These are phyloP conservation scores for Cryptophagus acutangulus DNA, from an alignment of 2,888 invertebrate genomes.

Conservation along the genomic window DNA sequence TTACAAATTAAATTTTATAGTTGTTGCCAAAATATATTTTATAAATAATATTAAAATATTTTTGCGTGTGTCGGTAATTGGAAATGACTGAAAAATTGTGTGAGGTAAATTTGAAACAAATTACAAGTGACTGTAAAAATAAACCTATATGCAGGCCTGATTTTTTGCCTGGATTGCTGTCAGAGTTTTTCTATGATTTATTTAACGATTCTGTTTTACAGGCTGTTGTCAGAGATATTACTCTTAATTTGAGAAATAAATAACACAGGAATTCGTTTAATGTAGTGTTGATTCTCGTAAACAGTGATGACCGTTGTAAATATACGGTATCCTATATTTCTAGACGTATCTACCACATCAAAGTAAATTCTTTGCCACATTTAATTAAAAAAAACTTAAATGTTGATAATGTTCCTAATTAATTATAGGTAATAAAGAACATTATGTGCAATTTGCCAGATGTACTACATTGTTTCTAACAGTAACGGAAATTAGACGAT, in stretches of 20 bases:
- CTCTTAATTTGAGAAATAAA: conserved; percentile 37
- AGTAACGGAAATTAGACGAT: conserved; percentile 14
- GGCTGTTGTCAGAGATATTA: conserved; percentile 29
- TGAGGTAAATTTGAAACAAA: too few species aligned
- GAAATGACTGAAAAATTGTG: too few species aligned
- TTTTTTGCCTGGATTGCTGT: too few species aligned
- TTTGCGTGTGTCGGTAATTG: too few species aligned
- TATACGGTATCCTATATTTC: conserved; percentile 37
- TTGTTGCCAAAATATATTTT: too few species aligned
- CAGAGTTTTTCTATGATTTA: conserved; percentile 1
- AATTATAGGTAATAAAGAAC: conserved; percentile 25
- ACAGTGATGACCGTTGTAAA: conserved; percentile 38
- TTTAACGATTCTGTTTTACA: conserved; percentile 1
- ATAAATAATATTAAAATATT: too few species aligned
- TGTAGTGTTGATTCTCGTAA: conserved; percentile 33
- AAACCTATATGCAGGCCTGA: too few species aligned
- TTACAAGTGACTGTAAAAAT: too few species aligned
- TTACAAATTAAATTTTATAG: too few species aligned
- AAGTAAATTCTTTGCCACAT: conserved; percentile 26
- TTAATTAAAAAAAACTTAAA: conserved; percentile 26
- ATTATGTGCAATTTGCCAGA: conserved; percentile 27
- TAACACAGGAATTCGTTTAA: conserved; percentile 32
- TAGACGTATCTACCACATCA: conserved; percentile 36
- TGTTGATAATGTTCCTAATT: conserved; percentile 26
- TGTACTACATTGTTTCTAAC: conserved; percentile 18